Evolutionary conservation across 2,888 invertebrate species (phyloP), one percentile per base, ranked within the genome.

Genomic region (Mactromeris polynyma): DNA sequence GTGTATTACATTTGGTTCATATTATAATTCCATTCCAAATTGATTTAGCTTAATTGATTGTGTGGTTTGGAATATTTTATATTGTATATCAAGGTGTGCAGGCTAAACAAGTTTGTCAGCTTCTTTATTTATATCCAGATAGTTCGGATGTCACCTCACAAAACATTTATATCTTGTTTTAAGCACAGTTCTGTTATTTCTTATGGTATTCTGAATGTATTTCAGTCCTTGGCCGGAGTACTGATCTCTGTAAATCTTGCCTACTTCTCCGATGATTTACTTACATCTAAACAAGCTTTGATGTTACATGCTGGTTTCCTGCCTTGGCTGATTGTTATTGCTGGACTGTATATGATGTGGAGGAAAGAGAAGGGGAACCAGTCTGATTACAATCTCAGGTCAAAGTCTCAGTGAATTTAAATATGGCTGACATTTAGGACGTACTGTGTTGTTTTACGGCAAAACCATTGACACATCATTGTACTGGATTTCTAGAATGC

Each of bases 331-430:
- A 78, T 92, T 1, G 38, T 89, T n/a, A 54, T 88, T 46, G 36
- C 87, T 1, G 92, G 90, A 21, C 38, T 88, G n/a, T 90, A 91
- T 46, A 36, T 92, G 40, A 69, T 91, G 21, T 87, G 89, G 85
- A 85, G 46, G 81, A 85, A 89, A 31, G 79, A 84, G 51, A 21
- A 73, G 2, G 69, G 54, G 36, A 84, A 64, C 64, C 78, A 89
- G 64, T 79, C 73, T n/a, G n/a, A 87, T 14, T 89, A 91, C 69
- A 84, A 77, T 58, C 85, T 87, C 31, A 84, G 91, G 51, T 92
- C 92, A 31, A 92, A 90, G 73, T 82, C 85, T 7, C 81, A 91
- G 58, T 91, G 46, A 86, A 83, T 11, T 17, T 19, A 36, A 46
- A 58, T 17, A 9, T 4, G 7, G 51, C 26, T 26, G n/a, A 26